These are phyloP conservation scores for Protaetia brevitarsis DNA, from an alignment of 1,140 invertebrate species.

Conservation along the genomic window DNA sequence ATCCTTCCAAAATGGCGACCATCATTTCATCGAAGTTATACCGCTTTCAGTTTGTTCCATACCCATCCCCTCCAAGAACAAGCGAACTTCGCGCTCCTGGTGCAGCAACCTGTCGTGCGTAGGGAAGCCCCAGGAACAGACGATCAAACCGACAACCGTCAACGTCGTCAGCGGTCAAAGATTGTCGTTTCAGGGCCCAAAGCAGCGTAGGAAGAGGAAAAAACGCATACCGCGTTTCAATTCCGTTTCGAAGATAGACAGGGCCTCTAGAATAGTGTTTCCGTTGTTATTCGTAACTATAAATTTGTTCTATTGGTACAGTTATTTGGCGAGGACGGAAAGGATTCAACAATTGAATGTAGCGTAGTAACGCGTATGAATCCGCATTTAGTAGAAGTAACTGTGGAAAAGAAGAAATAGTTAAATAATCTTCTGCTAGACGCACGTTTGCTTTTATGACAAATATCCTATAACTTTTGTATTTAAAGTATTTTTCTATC, in stretches of 20 bases:
- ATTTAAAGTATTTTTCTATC: no score
- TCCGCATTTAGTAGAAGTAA: no score
- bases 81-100: slow-evolving; percentile 36
- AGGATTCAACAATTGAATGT: slow-evolving; percentile 44
- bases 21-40: slow-evolving; percentile 51
- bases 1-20: slow-evolving; percentile 23
- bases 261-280: slow-evolving; percentile 70
- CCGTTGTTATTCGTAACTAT: slow-evolving; percentile 73
- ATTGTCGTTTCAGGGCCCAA: slow-evolving; percentile 44
- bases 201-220: slow-evolving; percentile 50
- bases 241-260: slow-evolving; percentile 77
- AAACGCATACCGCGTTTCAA: slow-evolving; percentile 64
- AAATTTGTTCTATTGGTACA: slow-evolving; percentile 78
- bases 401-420: no score
- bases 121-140: slow-evolving; percentile 23
- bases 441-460: no score
- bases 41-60: slow-evolving; percentile 51
- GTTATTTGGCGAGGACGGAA: slow-evolving; percentile 66
- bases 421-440: no score
- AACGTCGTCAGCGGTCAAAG: slow-evolving; percentile 31
- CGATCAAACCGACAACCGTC: slow-evolving; percentile 32
- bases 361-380: no score
- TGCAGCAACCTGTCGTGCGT: slow-evolving; percentile 36
- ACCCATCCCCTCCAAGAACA: slow-evolving; percentile 35
- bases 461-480: no score